Base-by-base conservation (phyloP, 1,140 invertebrate species). In the Tetraneura akinire region DNA sequence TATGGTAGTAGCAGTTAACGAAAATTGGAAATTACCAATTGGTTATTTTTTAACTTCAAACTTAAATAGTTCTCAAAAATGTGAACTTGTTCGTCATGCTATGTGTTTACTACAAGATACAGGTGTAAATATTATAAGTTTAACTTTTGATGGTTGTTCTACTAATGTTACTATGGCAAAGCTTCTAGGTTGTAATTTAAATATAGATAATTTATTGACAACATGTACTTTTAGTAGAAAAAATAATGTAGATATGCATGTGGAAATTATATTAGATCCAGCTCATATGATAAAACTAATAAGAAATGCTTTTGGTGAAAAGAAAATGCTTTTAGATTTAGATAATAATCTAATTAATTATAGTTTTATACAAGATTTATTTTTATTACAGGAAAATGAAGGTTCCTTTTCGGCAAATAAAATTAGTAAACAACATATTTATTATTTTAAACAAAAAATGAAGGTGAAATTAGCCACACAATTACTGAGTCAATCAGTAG, bases 401-500 rank as follows among this genome's bases (percentile, higher is more conserved):
- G 83, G 83, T 11, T 80, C 85, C 10, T 80, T 83, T 80, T 53
- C 81, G 60, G 83, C 64, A 1, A 85, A 82, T 74, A 86, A 85
- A 82, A 13, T 86, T 29, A 83, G 62, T 45, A 81, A 66, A 21
- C 51, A 73, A 29, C 84, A 86, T 82, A 68, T 86, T 29, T 68
- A 82, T 71, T 85, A 80, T 76, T 18, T 80, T 11, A 81, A 83
- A 49, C 73, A 84, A 42, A 85, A 84, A n/a, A n/a, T n/a, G n/a
- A n/a, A n/a, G n/a, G n/a, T n/a, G n/a, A n/a, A n/a, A n/a, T 62
- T 86, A 55, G 84, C 82, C 23, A 81, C 82, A 29, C 84, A 86
- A 83, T 70, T 83, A 29, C 80, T 86, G n/a, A 86, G 85, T 82
- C 29, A 82, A 18, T 84, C 82, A 74, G 83, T 83, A 47, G 80